A percentile compares a stretch with the other conserved stretches of the same genome.
Conservation (phyloP, 2,888 invertebrate genomes). For the Sarcophaga caerulescens region DNA sequence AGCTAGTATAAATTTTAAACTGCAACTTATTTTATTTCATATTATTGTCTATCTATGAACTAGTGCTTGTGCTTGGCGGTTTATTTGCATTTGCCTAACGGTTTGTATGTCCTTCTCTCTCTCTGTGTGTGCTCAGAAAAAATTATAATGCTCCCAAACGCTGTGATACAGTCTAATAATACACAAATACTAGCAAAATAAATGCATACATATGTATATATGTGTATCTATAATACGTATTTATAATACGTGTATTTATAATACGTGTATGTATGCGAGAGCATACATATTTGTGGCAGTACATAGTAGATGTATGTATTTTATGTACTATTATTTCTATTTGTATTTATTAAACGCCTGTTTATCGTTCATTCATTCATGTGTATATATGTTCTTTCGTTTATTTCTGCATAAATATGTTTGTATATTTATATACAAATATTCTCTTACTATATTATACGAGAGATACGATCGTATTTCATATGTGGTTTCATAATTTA, state of each 20-base stretch:
- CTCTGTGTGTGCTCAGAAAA: conserved; percentile 13
- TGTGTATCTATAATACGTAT: neutral
- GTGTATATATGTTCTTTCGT: neutral
- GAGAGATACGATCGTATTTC: neutral
- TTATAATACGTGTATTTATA: no score
- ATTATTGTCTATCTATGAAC: neutral
- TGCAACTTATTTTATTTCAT: neutral
- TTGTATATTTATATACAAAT: neutral
- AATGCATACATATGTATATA: conserved; percentile 6
- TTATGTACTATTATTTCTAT: conserved; percentile 1
- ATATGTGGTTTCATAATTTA: conserved; percentile 40
- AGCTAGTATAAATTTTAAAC: neutral
- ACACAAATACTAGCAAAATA: conserved; percentile 11
- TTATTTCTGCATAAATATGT: neutral
- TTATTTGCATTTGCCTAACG: no score
- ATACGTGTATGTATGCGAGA: neutral
- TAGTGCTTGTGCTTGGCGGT: no score
- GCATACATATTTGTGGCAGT: neutral
- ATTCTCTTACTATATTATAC: no score
- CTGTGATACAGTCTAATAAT: conserved; percentile 6
- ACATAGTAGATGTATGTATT: neutral
- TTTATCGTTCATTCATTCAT: neutral
- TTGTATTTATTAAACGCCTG: conserved; percentile 26
- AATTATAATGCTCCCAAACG: conserved; percentile 27
- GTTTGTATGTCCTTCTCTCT: conserved; percentile 3